Base-by-base conservation (phyloP, 2,113 vertebrate species). In the Cygnus atratus region DNA sequence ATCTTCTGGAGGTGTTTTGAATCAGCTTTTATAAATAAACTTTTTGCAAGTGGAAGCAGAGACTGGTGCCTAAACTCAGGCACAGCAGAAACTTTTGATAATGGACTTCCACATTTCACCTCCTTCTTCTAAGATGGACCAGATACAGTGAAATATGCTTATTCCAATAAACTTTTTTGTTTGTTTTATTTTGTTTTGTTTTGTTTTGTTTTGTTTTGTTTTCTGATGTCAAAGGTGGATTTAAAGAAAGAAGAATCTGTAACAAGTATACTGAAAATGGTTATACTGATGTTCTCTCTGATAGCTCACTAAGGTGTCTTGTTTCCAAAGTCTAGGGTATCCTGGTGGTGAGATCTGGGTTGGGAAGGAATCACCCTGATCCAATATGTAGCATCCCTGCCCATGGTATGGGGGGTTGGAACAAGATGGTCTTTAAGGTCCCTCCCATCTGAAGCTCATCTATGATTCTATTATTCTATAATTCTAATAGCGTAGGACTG, bases 291-390 rank as follows among this genome's bases (percentile, higher is more conserved):
- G 0, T 81, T 11, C 33, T 65, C 43, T 52, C n/a, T n/a, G 12
- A 52, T 65, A 6, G 2, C 10, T 72, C 7, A 10, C 12, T 39
- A 29, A 39, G 19, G 11, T 33, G 29, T 19, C 2, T 46, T 29
- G 2, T 54, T 92, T 71, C 61, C 71, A 14, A 54, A 85, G 22
- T 26, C 6, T 44, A 2, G 2, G 2, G 6, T 70, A 37, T 15
- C 5, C 3, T 46, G 4, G 5, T 74, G 9, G 52, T 3, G 1
- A 80, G 4, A 7, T 22, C 25, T 1, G 9, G 15, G 3, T 18
- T 37, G 10, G 39, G 55, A 61, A 57, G 11, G 39, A 52, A 37
- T 61, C 13, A 35, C 19, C 22, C 6, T 50, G 22, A 24, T 13
- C 22, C 11, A 25, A 22, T 50, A 25, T 24, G 22, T 52, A 13